Evolutionary conservation across 2,797 vertebrate species (phyloP).

Genomic region (Hirundo rustica): DNA sequence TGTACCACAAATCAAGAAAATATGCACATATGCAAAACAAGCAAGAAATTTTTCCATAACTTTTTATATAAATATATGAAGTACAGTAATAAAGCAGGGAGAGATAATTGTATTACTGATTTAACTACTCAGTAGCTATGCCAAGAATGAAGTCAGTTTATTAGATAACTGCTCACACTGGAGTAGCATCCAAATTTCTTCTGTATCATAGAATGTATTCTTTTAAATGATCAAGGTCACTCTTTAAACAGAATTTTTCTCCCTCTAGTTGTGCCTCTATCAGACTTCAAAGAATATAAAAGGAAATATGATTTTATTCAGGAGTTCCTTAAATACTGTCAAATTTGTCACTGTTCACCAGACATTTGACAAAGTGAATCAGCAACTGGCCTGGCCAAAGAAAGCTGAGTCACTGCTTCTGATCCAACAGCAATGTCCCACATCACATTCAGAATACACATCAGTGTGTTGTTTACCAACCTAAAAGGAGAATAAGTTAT

Average conservation of each 20-base stretch:
- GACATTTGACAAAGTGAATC: slow-evolving; percentile 25
- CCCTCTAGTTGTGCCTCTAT: neutral
- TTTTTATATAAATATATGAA: neutral
- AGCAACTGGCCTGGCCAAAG: neutral
- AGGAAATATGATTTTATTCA: neutral
- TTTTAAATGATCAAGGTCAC: neutral
- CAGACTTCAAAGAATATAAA: neutral
- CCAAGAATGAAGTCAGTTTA: neutral
- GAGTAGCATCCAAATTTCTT: neutral
- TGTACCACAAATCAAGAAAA: neutral
- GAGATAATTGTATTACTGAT: neutral
- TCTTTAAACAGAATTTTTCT: neutral
- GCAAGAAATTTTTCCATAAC: neutral
- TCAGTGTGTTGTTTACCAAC: slow-evolving; percentile 25
- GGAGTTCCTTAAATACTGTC: neutral
- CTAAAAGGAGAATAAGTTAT: slow-evolving; percentile 20
- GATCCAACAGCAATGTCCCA: neutral
- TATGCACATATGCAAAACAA: neutral
- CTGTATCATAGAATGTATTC: neutral
- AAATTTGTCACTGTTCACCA: neutral
- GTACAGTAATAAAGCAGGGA: neutral
- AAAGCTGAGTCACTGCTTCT: slow-evolving; percentile 25
- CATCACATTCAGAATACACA: neutral
- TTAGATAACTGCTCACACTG: neutral
- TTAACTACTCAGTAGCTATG: neutral